Base-by-base conservation (phyloP, 2,797 vertebrate species). In the Chelon auratus region DNA sequence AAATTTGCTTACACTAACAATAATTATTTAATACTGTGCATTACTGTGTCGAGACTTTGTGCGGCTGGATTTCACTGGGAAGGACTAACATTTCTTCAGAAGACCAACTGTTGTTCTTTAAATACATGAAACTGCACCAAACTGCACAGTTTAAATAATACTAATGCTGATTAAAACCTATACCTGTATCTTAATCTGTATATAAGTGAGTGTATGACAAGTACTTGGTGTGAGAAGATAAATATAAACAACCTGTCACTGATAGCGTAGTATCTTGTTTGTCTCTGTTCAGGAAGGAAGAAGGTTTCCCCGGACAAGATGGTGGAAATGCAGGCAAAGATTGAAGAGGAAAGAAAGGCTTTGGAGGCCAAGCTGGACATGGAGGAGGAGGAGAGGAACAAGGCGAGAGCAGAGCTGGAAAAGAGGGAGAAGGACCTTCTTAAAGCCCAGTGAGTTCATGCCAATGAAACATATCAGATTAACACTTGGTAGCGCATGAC, bases 321-420 rank as follows among this genome's bases (percentile, higher is more conserved):
- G 97, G 93, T 96, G 78, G 98, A 99, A 92, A 99, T 99, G 98
- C 98, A 99, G 93, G 98, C 97, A 2, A 98, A 97, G 90, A 99
- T 99, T 70, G 97, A 99, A 74, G 98, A 99, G 78, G 98, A 99
- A 87, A 95, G 97, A 85, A 99, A 96, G 88, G 97, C 95, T 14
- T 93, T 99, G 86, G 98, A 99, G 92, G 97, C 98, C 64, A 99
- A 99, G 81, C 95, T 99, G 65, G 98, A 99, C 88, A 99, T 99
- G 97, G 98, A 99, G 82, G 98, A 99, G 80, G 98, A 99, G 89
- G 98, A 99, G 91, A 94, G 98, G 87, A 99, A 99, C 92, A 99
- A 97, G 92, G 98, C 97, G 6, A 95, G 96, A 77, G 98, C 98
- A 40, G 98, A 99, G 82, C 91, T 99, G 70, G 98, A 99, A 89